Percentiles rank a stretch among this genome's conserved stretches.
Conservation (phyloP, 2,888 invertebrate species). For the Alloscopus bannaensis region DNA sequence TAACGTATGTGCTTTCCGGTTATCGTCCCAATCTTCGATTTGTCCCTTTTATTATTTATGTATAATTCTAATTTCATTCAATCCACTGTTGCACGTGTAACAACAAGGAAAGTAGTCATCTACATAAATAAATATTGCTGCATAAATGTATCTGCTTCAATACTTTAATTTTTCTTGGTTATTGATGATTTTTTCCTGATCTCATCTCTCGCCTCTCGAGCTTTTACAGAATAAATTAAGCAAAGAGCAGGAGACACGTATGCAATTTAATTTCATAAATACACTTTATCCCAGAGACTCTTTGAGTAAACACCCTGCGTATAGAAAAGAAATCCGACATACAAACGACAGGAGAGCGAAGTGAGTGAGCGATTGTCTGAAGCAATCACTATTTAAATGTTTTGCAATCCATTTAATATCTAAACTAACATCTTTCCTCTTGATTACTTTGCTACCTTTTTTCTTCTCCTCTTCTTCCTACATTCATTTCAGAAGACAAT, state of each 20-base stretch:
- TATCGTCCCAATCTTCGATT: conserved; percentile 15
- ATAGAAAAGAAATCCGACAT: not conserved
- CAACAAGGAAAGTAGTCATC: not conserved
- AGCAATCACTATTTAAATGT: conserved; percentile 31
- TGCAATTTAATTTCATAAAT: conserved; percentile 22
- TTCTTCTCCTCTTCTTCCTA: conserved; percentile 19
- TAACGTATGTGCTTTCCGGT: too few species aligned
- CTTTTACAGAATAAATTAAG: conserved; percentile 10
- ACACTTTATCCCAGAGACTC: not conserved
- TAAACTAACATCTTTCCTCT: conserved; percentile 30
- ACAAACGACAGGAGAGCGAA: conserved; percentile 1
- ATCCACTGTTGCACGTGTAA: not conserved
- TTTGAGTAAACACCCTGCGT: not conserved
- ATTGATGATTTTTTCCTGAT: conserved; percentile 21
- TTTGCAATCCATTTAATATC: conserved; percentile 34
- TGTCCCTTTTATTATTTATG: conserved; percentile 5
- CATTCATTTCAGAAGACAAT: conserved; percentile 13
- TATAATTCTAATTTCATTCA: conserved; percentile 5
- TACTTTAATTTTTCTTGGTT: conserved; percentile 3
- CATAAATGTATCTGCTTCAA: too few species aligned
- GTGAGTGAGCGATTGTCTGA: conserved; percentile 21
- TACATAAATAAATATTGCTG: too few species aligned
- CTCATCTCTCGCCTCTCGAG: too few species aligned
- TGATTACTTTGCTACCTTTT: conserved; percentile 38
- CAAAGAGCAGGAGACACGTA: not conserved